Conservation (phyloP, 2,888 invertebrate genomes). For the Margaritifera margaritifera region DNA sequence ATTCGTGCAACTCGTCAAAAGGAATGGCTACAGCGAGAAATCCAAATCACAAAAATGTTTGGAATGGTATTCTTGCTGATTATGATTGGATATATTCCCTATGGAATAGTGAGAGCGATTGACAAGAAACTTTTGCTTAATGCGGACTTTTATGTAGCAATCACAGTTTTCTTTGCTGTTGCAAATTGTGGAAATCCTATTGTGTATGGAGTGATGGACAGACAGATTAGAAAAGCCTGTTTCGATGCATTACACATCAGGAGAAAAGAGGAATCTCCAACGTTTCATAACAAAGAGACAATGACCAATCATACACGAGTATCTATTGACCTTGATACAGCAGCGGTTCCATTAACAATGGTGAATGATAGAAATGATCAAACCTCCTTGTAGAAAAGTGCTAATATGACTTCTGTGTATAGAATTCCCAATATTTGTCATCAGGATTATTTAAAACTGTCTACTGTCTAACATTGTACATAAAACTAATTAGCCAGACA, state of each 20-base stretch:
- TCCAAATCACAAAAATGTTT: slow-evolving; percentile 72
- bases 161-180: slow-evolving; percentile 69
- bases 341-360: slow-evolving; percentile 21
- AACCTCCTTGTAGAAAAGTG: neutral
- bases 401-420: neutral
- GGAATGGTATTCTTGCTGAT: slow-evolving; percentile 70
- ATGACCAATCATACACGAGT: slow-evolving; percentile 41
- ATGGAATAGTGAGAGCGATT: slow-evolving; percentile 67
- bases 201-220: slow-evolving; percentile 71
- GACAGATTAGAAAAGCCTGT: slow-evolving; percentile 64
- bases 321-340: slow-evolving; percentile 31
- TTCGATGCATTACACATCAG: slow-evolving; percentile 53
- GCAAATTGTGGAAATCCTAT: slow-evolving; percentile 69
- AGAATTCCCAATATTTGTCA: too few relatives aligned
- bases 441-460: too few relatives aligned
- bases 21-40: slow-evolving; percentile 66
- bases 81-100: slow-evolving; percentile 69
- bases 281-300: slow-evolving; percentile 40
- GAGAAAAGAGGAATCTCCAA: slow-evolving; percentile 30
- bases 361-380: too few relatives aligned
- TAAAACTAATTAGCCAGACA: too few relatives aligned
- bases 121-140: slow-evolving; percentile 62
- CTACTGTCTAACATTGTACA: too few relatives aligned
- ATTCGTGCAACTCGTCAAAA: slow-evolving; percentile 59
- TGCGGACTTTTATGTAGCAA: slow-evolving; percentile 68